Evolutionary conservation across 2,888 invertebrate species (phyloP), one percentile per base, ranked within the genome.

Genomic region (Nycteola revayana): DNA sequence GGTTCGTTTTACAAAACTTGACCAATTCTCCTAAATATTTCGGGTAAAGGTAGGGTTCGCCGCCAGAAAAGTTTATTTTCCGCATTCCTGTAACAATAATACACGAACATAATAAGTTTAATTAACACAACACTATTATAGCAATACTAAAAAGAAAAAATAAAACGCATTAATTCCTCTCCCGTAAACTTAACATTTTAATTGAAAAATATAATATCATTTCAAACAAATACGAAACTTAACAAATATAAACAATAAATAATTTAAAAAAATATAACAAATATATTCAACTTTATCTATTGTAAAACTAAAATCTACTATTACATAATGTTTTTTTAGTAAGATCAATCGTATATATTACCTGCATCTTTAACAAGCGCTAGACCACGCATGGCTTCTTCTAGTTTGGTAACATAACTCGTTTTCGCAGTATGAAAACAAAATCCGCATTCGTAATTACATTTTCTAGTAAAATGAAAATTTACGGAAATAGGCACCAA

Each of bases 51-150:
- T 30, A 36, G 4, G 36, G 36, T 36, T 36, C 36, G 8, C 36
- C 36, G 8, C 36, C 36, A 3, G 36, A 36, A 10, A 36, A 36
- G 7, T 36, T 36, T 9, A 36, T 36, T 36, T 36, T 36, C 1
- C 30, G n/a, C 36, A 36, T 36, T 7, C 36, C 36, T 1, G 30
- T 7, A 21, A 21, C n/a, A 21, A 21, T 21, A 7, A 21, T n/a
- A n/a, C n/a, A n/a, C n/a, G n/a, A 21, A 21, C 21, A 21, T n/a
- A 21, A 21, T n/a, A 21, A 18, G 6, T 3, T 18, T 18, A 18
- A n/a, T n/a, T n/a, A n/a, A n/a, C n/a, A n/a, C n/a, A n/a, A n/a
- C n/a, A n/a, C n/a, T n/a, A n/a, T n/a, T n/a, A n/a, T n/a, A n/a
- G n/a, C n/a, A n/a, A n/a, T n/a, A n/a, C n/a, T n/a, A n/a, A n/a